Evolutionary conservation across 2,113 vertebrate species (phyloP).

Genomic region (Xyrauchen texanus): DNA sequence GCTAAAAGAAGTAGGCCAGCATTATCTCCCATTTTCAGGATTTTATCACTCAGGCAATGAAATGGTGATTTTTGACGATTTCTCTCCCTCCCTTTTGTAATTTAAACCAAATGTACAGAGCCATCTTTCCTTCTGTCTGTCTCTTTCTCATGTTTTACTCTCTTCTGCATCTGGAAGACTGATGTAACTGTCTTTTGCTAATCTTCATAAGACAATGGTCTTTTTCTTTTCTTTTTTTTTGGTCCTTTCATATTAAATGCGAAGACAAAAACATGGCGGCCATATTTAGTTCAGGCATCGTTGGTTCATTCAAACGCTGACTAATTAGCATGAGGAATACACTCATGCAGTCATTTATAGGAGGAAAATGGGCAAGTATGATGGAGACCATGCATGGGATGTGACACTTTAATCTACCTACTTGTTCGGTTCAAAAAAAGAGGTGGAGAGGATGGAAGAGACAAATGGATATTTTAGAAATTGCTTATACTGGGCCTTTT

Average conservation of each 20-base stretch:
- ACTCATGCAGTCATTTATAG: neutral
- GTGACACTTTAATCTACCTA: neutral
- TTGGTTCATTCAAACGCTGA: slow-evolving; percentile 1
- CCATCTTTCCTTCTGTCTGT: too few species aligned
- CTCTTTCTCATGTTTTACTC: too few species aligned
- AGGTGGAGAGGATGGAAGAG: too few species aligned
- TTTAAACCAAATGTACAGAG: too few species aligned
- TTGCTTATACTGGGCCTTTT: neutral
- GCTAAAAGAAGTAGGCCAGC: too few species aligned
- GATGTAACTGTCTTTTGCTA: too few species aligned
- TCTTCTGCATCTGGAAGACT: too few species aligned
- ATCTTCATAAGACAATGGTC: neutral
- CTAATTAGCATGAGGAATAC: slow-evolving; percentile 7
- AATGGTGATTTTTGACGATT: too few species aligned
- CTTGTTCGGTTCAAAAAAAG: neutral
- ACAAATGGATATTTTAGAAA: neutral
- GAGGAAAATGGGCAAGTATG: neutral
- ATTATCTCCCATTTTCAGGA: too few species aligned
- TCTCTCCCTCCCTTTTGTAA: too few species aligned
- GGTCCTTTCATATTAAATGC: neutral
- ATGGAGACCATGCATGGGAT: neutral
- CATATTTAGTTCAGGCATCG: slow-evolving; percentile 11
- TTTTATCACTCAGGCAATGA: too few species aligned
- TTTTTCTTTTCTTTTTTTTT: neutral
- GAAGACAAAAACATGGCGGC: neutral